Percentiles rank a stretch among this genome's conserved stretches.
phyloP scores from a whole-genome alignment of 2,113 vertebrate genomes.

The Mus pahari region DNA sequence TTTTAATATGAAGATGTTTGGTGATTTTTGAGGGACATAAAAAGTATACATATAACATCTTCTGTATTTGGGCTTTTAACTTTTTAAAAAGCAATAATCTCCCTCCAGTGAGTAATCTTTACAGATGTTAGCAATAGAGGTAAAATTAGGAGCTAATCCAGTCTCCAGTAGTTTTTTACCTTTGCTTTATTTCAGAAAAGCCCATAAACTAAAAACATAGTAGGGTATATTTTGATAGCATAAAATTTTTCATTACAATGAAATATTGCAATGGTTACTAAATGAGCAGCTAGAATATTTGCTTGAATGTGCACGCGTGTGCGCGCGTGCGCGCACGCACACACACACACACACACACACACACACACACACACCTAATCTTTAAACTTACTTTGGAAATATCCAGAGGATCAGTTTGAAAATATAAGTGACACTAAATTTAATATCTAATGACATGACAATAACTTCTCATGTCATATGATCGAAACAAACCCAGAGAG shows the following conservation, averaged over 20 bases:
- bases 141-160: conserved; percentile 14
- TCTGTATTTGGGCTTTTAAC: not conserved
- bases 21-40: not conserved
- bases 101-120: not conserved
- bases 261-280: not conserved
- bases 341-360: not conserved
- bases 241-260: conserved; percentile 39
- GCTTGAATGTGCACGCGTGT: too few relatives aligned
- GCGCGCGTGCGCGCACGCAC: not conserved
- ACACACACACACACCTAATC: too few relatives aligned
- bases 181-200: conserved; percentile 31
- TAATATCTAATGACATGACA: not conserved
- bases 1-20: conserved; percentile 38
- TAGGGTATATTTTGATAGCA: not conserved
- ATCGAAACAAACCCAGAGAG: not conserved
- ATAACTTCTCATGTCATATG: not conserved
- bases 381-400: not conserved
- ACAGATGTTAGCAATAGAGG: not conserved
- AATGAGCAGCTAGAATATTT: not conserved
- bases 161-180: not conserved
- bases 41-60: not conserved
- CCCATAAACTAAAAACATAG: not conserved
- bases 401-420: not conserved
- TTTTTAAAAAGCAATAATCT: conserved; percentile 46
- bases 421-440: not conserved